Conservation (phyloP, 2,113 vertebrate species). For the Oncorhynchus gorbuscha region DNA sequence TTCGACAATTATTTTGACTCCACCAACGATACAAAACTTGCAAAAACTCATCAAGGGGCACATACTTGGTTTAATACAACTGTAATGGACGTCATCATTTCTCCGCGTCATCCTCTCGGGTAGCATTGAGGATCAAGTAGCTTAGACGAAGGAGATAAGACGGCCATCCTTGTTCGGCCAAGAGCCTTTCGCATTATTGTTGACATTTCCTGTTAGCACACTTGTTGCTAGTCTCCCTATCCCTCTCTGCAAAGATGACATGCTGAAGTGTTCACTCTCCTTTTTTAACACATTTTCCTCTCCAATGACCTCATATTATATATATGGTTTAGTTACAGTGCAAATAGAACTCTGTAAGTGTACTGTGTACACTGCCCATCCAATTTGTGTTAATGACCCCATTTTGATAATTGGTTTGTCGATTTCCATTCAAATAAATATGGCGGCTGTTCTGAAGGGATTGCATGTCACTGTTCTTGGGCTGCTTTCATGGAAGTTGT, state of each 20-base stretch:
- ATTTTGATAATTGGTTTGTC: not conserved
- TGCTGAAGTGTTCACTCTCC: too few species aligned
- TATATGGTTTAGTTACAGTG: too few species aligned
- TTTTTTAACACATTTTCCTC: too few species aligned
- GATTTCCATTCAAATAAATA: not conserved
- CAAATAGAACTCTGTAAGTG: too few species aligned
- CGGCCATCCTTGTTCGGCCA: constrained; percentile 24
- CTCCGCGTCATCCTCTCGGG: constrained; percentile 33
- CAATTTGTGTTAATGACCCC: not conserved
- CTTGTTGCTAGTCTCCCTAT: not conserved
- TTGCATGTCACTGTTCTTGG: not conserved
- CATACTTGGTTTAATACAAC: constrained; percentile 6
- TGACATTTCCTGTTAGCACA: constrained; percentile 25
- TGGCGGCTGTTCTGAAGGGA: not conserved
- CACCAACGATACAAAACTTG: not conserved
- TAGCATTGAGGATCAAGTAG: constrained; percentile 52
- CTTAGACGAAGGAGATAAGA: constrained; percentile 42
- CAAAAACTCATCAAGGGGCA: not conserved
- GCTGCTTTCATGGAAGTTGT: not conserved
- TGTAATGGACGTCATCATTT: constrained; percentile 40
- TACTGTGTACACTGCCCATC: not conserved
- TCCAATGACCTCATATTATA: too few species aligned
- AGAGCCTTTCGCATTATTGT: constrained; percentile 1
- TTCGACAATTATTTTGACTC: not conserved
- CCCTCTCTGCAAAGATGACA: not conserved